Evolutionary conservation across 2,797 vertebrate species (phyloP), one percentile per base, ranked within the genome.

Genomic region (Sebastes iracundus): DNA sequence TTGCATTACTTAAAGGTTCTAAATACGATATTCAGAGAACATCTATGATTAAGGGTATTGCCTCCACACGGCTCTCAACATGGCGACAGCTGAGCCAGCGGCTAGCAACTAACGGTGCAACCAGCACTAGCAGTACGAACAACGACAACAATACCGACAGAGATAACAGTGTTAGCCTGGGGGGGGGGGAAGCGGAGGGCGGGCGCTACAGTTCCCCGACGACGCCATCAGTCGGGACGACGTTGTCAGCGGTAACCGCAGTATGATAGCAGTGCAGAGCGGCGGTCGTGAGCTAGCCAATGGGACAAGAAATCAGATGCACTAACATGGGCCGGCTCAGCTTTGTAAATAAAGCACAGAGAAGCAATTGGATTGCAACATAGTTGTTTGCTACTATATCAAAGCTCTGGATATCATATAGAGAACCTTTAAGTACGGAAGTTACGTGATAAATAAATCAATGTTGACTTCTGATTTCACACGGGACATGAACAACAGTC

Each of bases 141-240:
- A 53, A 53, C 3, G 16, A 49, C 52, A 1, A 53, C 52, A 22
- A 22, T n/a, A n/a, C 52, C 3, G 9, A 22, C n/a, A 53, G 46
- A 20, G 49, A 0, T 10, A 52, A 52, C 2, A 52, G 52, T 53
- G 4, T 5, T 22, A n/a, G n/a, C 10, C 52, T 11, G 52, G n/a
- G 9, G 10, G 7, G 13, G 7, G 18, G 7, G 14, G 38, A 0
- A 42, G n/a, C 2, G 0, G n/a, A 53, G 52, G n/a, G 20, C 0
- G 20, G 18, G 2, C 20, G 20, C 1, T 52, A 52, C 20, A 52
- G 42, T 46, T 46, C 42, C 42, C 0, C 16, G 16, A 18, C 16
- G 18, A 49, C 18, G 2, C 46, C 49, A 5, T n/a, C 49, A 52
- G 2, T 52, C 18, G 1, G 46, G 46, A 49, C 46, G 9, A 53